phyloP scores from a whole-genome alignment of 1,140 invertebrate species.

The Bilobella aurantiaca region DNA sequence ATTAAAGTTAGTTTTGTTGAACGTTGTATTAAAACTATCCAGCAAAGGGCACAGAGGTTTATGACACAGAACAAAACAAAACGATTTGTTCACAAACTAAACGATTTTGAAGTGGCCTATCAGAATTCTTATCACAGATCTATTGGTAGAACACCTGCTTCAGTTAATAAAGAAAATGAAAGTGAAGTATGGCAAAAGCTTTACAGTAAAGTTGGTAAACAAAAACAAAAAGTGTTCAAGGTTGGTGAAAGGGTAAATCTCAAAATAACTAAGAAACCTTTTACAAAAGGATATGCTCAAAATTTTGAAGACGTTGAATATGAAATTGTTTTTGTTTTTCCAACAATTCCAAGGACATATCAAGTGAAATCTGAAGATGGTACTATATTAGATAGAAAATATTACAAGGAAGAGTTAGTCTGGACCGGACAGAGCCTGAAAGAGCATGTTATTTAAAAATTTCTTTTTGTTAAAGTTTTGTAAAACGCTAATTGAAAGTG shows the following conservation, averaged over 20 bases:
- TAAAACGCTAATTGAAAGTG: too few relatives aligned
- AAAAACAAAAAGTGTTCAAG: neutral
- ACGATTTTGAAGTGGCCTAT: neutral
- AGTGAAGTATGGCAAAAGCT: neutral
- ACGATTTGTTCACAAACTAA: constrained; percentile 11
- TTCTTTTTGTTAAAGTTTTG: neutral
- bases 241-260: neutral
- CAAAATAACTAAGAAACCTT: neutral
- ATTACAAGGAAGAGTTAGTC: neutral
- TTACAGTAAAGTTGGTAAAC: neutral
- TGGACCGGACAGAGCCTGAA: neutral
- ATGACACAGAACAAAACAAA: constrained; percentile 4
- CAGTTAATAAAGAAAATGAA: constrained; percentile 3
- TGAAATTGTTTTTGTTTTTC: neutral
- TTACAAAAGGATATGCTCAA: neutral
- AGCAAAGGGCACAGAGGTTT: neutral
- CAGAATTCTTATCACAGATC: neutral
- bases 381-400: neutral
- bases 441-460: neutral
- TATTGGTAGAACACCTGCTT: neutral
- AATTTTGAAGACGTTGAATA: neutral
- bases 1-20: constrained; percentile 10
- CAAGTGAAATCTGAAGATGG: neutral
- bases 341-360: neutral
- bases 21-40: constrained; percentile 12